phyloP scores from a whole-genome alignment of 2,888 invertebrate species.

The Andrena marginata region DNA sequence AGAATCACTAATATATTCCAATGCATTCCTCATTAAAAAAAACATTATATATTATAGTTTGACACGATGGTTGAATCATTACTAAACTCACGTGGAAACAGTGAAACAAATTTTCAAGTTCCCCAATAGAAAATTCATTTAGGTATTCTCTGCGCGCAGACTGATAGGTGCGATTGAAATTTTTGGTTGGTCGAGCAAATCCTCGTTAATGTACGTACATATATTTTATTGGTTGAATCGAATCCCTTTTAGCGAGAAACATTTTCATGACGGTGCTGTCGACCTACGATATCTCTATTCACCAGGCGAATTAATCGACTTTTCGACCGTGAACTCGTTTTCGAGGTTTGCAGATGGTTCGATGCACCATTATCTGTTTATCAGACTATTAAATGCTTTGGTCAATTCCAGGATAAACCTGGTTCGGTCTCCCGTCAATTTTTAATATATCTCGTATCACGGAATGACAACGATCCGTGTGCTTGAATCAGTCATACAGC shows the following conservation, averaged over 20 bases:
- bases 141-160: too few species aligned
- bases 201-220: conserved; percentile 18
- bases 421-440: conserved; percentile 35
- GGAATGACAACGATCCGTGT: conserved; percentile 16
- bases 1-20: too few species aligned
- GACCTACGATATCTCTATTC: conserved; percentile 13
- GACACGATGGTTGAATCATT: too few species aligned
- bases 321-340: conserved; percentile 45
- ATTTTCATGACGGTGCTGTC: conserved; percentile 15
- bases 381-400: conserved; percentile 59
- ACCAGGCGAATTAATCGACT: conserved; percentile 41
- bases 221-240: not conserved
- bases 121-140: too few species aligned
- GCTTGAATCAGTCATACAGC: not conserved
- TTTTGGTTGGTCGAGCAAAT: not conserved
- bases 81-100: too few species aligned
- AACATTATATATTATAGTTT: too few species aligned
- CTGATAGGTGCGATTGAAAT: not conserved
- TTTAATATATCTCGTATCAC: conserved; percentile 44
- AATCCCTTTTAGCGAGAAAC: not conserved
- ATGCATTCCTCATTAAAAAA: too few species aligned
- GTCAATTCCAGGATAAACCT: conserved; percentile 18
- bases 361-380: conserved; percentile 65
- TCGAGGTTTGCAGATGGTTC: conserved; percentile 37
- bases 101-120: too few species aligned